A percentile compares a stretch with the other conserved stretches of the same genome.
Evolutionary conservation across 1,140 invertebrate species (phyloP).

Genomic region (Leptinotarsa lineolata): DNA sequence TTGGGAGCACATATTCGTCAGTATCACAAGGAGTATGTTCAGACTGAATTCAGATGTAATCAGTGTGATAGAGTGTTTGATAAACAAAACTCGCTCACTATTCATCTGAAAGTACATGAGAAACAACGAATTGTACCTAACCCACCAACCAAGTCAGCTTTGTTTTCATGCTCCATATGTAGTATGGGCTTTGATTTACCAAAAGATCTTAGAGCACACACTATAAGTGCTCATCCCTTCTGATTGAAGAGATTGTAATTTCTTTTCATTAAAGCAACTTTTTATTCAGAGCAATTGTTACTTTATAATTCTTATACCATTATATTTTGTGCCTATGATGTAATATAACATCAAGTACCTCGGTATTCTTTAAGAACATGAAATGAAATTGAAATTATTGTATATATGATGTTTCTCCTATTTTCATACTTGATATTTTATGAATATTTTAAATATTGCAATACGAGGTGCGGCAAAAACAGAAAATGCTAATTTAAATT

Average conservation of each 20-base stretch:
- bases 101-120: conserved; percentile 51
- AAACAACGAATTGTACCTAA: conserved; percentile 37
- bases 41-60: conserved; percentile 43
- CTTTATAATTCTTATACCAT: background rate
- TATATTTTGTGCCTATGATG: conserved; percentile 14
- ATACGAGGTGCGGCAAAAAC: too few relatives aligned
- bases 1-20: conserved; percentile 44
- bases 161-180: conserved; percentile 50
- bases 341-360: background rate
- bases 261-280: background rate
- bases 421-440: too few relatives aligned
- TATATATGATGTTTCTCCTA: background rate
- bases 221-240: conserved; percentile 51
- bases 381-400: background rate
- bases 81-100: conserved; percentile 48
- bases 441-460: too few relatives aligned
- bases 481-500: too few relatives aligned
- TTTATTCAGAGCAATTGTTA: background rate
- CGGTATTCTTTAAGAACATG: conserved; percentile 17
- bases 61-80: conserved; percentile 49
- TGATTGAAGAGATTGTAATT: conserved; percentile 30
- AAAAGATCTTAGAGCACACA: conserved; percentile 50
- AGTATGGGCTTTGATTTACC: conserved; percentile 48
- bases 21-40: conserved; percentile 37
- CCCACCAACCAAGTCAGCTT: conserved; percentile 16